Conservation (phyloP, 2,797 vertebrate genomes). For the Liasis olivaceus region DNA sequence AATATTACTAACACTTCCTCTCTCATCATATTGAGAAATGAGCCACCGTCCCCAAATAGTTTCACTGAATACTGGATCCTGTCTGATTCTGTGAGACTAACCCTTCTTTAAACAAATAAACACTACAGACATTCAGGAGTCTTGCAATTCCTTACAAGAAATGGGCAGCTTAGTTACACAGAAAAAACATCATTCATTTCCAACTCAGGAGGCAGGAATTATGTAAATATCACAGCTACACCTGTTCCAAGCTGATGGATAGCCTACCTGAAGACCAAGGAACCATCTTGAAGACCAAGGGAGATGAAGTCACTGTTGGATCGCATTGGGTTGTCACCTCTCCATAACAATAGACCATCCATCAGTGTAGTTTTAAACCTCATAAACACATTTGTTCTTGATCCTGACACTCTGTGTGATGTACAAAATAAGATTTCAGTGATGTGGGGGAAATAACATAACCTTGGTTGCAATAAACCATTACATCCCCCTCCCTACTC, state of each 20-base stretch:
- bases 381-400: constrained; percentile 90
- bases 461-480: not conserved
- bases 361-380: constrained; percentile 91
- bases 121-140: not conserved
- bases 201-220: too few species aligned
- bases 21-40: not conserved
- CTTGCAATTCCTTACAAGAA: not conserved
- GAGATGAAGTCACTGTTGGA: constrained; percentile 93
- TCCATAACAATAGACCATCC: constrained; percentile 92
- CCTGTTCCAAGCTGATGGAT: not conserved
- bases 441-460: not conserved
- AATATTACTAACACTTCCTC: too few species aligned
- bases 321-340: constrained; percentile 89
- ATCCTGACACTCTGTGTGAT: constrained; percentile 85
- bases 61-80: not conserved
- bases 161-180: not conserved
- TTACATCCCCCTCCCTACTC: not conserved
- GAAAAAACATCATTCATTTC: not conserved
- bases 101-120: not conserved
- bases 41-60: not conserved
- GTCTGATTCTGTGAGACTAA: not conserved
- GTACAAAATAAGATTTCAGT: not conserved
- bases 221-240: not conserved
- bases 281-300: constrained; percentile 88
- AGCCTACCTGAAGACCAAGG: constrained; percentile 87